A percentile compares a stretch with the other conserved stretches of the same genome.
phyloP scores from a whole-genome alignment of 2,888 invertebrate species.

The Drosophila parthenogenetica region DNA sequence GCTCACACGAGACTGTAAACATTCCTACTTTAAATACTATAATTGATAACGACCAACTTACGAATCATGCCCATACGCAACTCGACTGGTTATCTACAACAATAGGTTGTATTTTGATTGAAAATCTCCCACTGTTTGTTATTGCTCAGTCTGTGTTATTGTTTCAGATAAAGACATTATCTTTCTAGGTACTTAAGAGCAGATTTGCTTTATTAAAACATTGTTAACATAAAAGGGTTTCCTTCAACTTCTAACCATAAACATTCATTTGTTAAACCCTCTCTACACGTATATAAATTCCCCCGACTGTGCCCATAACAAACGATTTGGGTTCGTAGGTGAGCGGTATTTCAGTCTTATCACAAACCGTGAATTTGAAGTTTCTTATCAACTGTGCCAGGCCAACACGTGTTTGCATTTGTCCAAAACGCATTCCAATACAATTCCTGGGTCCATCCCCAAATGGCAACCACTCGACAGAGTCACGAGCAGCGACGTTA shows the following conservation, averaged over 20 bases:
- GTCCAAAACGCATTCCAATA: conserved; percentile 82
- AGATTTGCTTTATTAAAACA: background rate
- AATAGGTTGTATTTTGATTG: background rate
- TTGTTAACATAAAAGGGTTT: background rate
- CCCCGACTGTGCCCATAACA: conserved; percentile 54
- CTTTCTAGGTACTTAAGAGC: background rate
- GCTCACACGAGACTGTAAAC: background rate
- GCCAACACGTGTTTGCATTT: conserved; percentile 79
- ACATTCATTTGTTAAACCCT: conserved; percentile 26
- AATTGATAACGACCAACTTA: background rate
- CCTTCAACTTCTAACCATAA: background rate
- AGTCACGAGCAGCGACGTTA: conserved; percentile 86
- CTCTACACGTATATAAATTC: conserved; percentile 34
- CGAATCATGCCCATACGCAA: background rate
- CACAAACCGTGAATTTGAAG: conserved; percentile 70
- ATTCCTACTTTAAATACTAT: background rate
- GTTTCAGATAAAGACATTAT: background rate
- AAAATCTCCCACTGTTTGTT: too few relatives aligned
- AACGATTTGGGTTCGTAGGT: conserved; percentile 50
- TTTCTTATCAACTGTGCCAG: conserved; percentile 73
- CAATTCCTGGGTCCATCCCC: conserved; percentile 84
- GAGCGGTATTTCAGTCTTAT: conserved; percentile 70
- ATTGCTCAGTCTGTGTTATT: too few relatives aligned
- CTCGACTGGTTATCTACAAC: background rate
- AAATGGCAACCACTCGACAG: conserved; percentile 81